Percentiles rank a stretch among this genome's conserved stretches.
These are phyloP conservation scores for Xestia ashworthii DNA, from an alignment of 2,888 invertebrate species.

Conservation along the genomic window DNA sequence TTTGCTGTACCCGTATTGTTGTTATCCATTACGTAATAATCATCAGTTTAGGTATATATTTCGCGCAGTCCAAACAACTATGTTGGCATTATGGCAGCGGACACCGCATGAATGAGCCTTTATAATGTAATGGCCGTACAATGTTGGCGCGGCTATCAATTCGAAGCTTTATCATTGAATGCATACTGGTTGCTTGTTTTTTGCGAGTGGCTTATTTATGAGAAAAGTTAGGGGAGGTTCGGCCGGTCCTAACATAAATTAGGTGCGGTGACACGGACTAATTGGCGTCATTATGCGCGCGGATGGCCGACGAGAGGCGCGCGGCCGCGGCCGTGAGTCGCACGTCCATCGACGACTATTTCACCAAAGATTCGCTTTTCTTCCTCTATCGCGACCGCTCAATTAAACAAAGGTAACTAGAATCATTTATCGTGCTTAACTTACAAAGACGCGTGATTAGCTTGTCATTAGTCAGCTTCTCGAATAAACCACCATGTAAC, in stretches of 20 bases:
- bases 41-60: slow-evolving; percentile 54
- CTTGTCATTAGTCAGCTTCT: slow-evolving; percentile 68
- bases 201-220: slow-evolving; percentile 81
- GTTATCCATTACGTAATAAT: slow-evolving; percentile 59
- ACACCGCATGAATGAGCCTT: slow-evolving; percentile 49
- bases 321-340: slow-evolving; percentile 48
- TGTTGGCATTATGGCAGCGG: slow-evolving; percentile 46
- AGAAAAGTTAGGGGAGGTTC: slow-evolving; percentile 80
- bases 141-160: slow-evolving; percentile 58
- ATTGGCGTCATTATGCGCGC: slow-evolving; percentile 81
- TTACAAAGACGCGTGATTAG: slow-evolving; percentile 75
- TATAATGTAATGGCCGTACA: slow-evolving; percentile 45
- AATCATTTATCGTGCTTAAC: slow-evolving; percentile 72
- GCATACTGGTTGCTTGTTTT: slow-evolving; percentile 74
- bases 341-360: slow-evolving; percentile 47
- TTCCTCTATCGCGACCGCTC: slow-evolving; percentile 69
- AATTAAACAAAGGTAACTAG: slow-evolving; percentile 72
- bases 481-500: slow-evolving; percentile 72
- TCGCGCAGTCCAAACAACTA: slow-evolving; percentile 52
- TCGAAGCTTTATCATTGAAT: slow-evolving; percentile 68
- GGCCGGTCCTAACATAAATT: slow-evolving; percentile 80
- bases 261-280: slow-evolving; percentile 82
- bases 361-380: slow-evolving; percentile 63
- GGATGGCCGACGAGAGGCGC: slow-evolving; percentile 68
- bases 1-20: slow-evolving; percentile 56